These are phyloP conservation scores for Bombus confusus DNA, from an alignment of 1,140 invertebrate species.

Conservation along the genomic window DNA sequence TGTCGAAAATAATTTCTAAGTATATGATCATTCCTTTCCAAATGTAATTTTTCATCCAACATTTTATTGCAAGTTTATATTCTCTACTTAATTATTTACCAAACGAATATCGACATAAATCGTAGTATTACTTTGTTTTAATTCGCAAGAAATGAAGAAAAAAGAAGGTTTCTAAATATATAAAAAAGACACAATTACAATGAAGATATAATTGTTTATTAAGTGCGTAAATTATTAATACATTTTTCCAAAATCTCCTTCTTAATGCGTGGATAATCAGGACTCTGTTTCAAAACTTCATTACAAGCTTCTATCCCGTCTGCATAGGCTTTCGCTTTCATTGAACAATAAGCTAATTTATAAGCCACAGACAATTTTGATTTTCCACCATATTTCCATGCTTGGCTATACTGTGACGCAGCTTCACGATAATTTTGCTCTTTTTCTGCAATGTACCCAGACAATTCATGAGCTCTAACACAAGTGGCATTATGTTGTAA, in stretches of 20 bases:
- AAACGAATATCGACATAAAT: neutral
- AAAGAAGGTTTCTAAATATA: neutral
- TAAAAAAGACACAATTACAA: neutral
- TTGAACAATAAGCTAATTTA: conserved; percentile 94
- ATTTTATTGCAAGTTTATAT: neutral
- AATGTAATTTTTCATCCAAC: neutral
- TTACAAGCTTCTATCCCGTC: conserved; percentile 94
- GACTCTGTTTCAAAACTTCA: conserved; percentile 90
- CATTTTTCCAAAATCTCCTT: conserved; percentile 98
- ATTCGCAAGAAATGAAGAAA: neutral
- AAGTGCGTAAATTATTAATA: conserved; percentile 91
- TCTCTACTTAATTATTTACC: neutral
- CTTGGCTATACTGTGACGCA: conserved; percentile 90
- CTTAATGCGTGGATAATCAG: conserved; percentile 94
- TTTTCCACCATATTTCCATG: conserved; percentile 92
- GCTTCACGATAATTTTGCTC: conserved; percentile 96
- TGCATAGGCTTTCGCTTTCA: conserved; percentile 95
- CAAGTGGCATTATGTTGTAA: conserved; percentile 95
- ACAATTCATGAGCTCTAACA: conserved; percentile 94
- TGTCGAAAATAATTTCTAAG: neutral
- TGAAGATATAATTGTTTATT: conserved; percentile 17
- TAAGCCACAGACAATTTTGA: conserved; percentile 93
- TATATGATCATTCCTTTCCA: neutral
- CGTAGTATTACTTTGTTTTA: neutral
- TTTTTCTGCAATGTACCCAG: conserved; percentile 94